These are phyloP conservation scores for Cyanocitta stelleri DNA, from an alignment of 2,113 vertebrate species.

Conservation along the genomic window DNA sequence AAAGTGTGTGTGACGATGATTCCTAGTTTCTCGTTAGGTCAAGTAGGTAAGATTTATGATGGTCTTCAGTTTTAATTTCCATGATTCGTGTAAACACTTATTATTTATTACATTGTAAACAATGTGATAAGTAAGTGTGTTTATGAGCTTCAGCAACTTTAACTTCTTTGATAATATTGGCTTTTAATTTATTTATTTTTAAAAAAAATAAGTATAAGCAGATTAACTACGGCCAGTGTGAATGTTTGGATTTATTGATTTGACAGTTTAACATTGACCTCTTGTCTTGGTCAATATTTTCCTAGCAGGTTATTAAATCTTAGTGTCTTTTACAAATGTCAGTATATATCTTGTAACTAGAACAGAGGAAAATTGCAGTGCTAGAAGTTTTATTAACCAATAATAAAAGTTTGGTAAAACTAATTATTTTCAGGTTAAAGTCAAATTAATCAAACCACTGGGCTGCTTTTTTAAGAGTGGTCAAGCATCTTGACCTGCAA, in stretches of 20 bases:
- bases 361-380: neutral
- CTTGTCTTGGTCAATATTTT: conserved; percentile 19
- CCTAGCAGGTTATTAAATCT: conserved; percentile 7
- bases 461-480: neutral
- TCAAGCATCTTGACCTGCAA: conserved; percentile 2
- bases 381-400: neutral
- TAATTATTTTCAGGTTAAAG: conserved; percentile 57
- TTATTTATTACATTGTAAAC: neutral
- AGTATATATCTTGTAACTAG: neutral
- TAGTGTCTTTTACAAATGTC: neutral
- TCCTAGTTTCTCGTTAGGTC: neutral
- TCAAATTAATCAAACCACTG: conserved; percentile 40
- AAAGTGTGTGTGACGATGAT: neutral
- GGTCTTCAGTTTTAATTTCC: neutral
- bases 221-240: neutral
- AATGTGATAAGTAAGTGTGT: neutral
- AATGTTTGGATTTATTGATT: conserved; percentile 10
- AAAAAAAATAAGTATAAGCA: neutral
- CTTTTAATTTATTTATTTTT: neutral
- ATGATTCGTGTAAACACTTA: neutral
- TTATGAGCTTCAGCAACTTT: neutral
- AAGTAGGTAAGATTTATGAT: neutral
- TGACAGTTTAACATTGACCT: conserved; percentile 20
- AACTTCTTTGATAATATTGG: neutral
- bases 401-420: neutral